These are phyloP conservation scores for Cotesia congregata DNA, from an alignment of 2,888 invertebrate genomes.

Conservation along the genomic window DNA sequence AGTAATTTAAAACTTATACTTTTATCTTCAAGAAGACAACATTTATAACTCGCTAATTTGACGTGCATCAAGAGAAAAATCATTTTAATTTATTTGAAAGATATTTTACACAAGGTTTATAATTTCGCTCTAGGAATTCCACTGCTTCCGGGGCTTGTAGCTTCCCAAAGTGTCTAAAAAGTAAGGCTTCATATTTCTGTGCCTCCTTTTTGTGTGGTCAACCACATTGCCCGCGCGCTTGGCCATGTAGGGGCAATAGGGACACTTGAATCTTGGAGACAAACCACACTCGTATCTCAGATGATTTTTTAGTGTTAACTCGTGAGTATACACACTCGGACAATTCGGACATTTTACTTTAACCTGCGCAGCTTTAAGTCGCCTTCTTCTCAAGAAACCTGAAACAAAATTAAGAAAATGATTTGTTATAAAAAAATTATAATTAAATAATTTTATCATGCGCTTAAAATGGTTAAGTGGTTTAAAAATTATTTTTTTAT, in stretches of 20 bases:
- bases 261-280: conserved; percentile 66
- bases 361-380: background rate
- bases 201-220: conserved; percentile 78
- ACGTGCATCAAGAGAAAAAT: background rate
- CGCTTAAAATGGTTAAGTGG: too few relatives aligned
- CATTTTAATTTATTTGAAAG: too few relatives aligned
- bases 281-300: conserved; percentile 67
- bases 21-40: too few relatives aligned
- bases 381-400: background rate
- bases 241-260: conserved; percentile 59
- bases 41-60: too few relatives aligned
- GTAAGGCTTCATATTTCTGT: conserved; percentile 26
- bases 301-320: conserved; percentile 62
- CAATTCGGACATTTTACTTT: conserved; percentile 42
- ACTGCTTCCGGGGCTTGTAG: conserved; percentile 11
- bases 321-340: conserved; percentile 59
- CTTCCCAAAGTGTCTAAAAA: conserved; percentile 23
- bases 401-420: too few relatives aligned
- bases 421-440: too few relatives aligned
- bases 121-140: background rate
- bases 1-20: too few relatives aligned
- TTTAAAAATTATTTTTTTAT: too few relatives aligned
- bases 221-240: conserved; percentile 75
- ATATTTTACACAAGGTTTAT: too few relatives aligned
- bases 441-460: too few relatives aligned